These are phyloP conservation scores for Microhierax caerulescens DNA, from an alignment of 2,797 vertebrate species.

Conservation along the genomic window DNA sequence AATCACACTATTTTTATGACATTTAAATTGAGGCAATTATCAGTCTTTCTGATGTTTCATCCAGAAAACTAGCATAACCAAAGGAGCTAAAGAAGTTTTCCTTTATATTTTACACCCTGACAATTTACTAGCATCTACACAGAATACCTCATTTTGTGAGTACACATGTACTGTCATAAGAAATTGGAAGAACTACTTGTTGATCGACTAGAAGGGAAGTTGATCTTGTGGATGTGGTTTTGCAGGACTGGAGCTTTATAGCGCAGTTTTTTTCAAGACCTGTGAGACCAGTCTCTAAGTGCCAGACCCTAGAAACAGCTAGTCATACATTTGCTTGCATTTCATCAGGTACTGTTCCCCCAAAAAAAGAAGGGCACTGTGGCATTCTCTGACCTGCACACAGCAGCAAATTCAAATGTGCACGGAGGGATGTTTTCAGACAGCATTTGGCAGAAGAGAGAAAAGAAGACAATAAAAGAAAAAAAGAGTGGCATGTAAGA, in stretches of 20 bases:
- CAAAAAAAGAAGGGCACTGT: background rate
- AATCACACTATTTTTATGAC: background rate
- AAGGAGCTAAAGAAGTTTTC: background rate
- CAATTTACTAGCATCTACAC: background rate
- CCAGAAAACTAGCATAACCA: background rate
- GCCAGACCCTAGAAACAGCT: background rate
- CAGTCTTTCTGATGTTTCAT: background rate
- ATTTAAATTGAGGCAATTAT: background rate
- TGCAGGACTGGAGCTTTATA: background rate
- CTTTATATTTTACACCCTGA: background rate
- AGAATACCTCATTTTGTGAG: background rate
- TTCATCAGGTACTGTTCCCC: background rate
- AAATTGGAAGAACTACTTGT: background rate
- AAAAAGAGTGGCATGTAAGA: background rate
- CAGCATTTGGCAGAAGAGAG: background rate
- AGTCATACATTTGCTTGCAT: background rate
- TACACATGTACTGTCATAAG: accelerated
- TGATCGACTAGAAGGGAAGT: background rate
- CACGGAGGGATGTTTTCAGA: background rate
- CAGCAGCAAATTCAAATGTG: background rate
- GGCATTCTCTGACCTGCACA: background rate
- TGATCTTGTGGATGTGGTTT: background rate
- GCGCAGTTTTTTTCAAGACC: background rate
- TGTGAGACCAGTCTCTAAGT: background rate
- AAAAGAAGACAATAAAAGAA: background rate